Evolutionary conservation across 2,797 vertebrate genomes (phyloP), one percentile per base, ranked within the genome.

Genomic region (Malurus splendens): DNA sequence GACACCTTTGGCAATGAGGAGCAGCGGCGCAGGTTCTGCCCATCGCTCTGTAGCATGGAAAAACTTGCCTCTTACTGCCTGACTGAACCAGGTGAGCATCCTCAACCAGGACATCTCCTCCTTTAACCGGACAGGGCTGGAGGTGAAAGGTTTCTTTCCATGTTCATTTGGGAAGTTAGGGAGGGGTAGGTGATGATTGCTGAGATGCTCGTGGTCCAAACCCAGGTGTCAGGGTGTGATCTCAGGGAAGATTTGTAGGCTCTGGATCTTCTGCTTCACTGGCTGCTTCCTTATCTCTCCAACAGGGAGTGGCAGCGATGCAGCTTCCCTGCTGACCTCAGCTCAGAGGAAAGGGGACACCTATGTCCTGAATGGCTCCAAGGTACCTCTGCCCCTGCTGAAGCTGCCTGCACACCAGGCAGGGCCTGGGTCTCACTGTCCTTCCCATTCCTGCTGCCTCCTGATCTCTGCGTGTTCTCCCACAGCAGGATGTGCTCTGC

Each of bases 11-110:
- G 99, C 59, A 98, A 85, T 1, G 90, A 97, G 19, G 98, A 98
- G 55, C 98, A 98, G 97, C 98, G 98, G 83, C 97, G 87, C 89
- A 98, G 38, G 93, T 98, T 98, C 93, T 99, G 99, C 93, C 99
- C 99, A 2, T 95, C 98, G 0, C 98, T 99, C 47, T 99, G 99
- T 33, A 95, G 96, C 25, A 99, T 99, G 99, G 98, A 99, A 33
- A 99, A 97, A 89, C 98, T 99, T 87, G 98, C 98, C 45, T 99
- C 99, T 51, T 99, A 99, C 93, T 99, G 99, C 97, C 98, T 99
- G 87, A 99, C 99, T 17, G 99, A 99, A 93, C 99, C 99, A 96
- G 99, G 99, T 99, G 94, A 93, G 98, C 87, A 27, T 55, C 79
- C 55, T 45, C 45, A 11, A 3, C 4, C 55, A 32, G 14, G 50